phyloP scores from a whole-genome alignment of 2,113 vertebrate genomes.

The Lamprotornis superbus region DNA sequence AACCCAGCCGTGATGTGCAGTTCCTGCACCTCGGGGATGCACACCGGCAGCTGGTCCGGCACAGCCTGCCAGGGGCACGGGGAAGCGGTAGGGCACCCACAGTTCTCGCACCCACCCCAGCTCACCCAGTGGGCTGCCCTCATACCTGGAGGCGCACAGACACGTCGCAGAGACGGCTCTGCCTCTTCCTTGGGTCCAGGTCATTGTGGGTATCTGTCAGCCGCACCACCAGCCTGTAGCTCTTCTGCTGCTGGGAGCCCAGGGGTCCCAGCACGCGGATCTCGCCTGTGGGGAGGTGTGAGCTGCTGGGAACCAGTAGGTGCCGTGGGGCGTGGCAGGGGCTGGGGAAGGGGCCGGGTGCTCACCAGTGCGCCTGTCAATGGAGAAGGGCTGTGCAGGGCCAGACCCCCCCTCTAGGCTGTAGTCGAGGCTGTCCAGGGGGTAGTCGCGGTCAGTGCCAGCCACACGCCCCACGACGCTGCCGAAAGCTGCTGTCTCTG shows the following conservation, averaged over 20 bases:
- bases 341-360: background rate
- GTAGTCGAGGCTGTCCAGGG: conserved; percentile 58
- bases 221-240: conserved; percentile 53
- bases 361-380: conserved; percentile 63
- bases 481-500: conserved; percentile 54
- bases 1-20: background rate
- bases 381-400: conserved; percentile 53
- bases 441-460: conserved; percentile 70
- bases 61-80: conserved; percentile 52
- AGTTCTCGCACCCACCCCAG: fast-evolving
- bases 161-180: conserved; percentile 50
- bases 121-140: background rate
- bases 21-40: conserved; percentile 67
- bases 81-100: fast-evolving
- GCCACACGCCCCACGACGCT: conserved; percentile 51
- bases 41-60: conserved; percentile 56
- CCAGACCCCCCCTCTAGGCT: background rate
- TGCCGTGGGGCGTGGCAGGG: fast-evolving
- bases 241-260: conserved; percentile 25
- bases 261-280: conserved; percentile 66
- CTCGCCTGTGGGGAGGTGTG: background rate
- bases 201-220: conserved; percentile 70
- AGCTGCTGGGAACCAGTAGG: background rate
- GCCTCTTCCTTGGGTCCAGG: background rate
- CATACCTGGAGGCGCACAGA: conserved; percentile 69